These are phyloP conservation scores for Odiellus spinosus DNA, from an alignment of 2,888 invertebrate genomes.

Conservation along the genomic window DNA sequence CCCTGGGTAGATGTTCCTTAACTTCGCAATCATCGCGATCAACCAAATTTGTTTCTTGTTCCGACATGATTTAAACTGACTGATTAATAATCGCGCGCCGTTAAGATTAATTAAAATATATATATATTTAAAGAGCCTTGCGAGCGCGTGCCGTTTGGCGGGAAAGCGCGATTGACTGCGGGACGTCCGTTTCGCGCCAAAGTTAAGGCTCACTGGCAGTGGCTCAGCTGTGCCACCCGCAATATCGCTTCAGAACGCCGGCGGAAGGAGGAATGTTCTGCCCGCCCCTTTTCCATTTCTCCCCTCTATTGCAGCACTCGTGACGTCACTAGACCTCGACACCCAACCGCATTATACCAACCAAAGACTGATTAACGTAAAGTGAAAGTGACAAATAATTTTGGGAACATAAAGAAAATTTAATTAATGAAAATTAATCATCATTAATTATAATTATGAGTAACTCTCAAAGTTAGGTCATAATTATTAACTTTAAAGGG, in stretches of 20 bases:
- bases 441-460: too few relatives aligned
- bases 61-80: constrained; percentile 3
- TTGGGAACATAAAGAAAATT: too few relatives aligned
- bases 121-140: too few relatives aligned
- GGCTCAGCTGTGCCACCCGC: not conserved
- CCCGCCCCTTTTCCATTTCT: not conserved
- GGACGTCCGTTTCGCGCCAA: not conserved
- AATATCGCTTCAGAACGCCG: too few relatives aligned
- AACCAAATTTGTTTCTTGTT: not conserved
- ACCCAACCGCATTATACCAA: not conserved
- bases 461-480: too few relatives aligned
- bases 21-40: constrained; percentile 1
- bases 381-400: too few relatives aligned
- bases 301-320: not conserved
- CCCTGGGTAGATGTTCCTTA: constrained; percentile 53
- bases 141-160: not conserved
- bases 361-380: not conserved
- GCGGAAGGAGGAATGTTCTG: too few relatives aligned
- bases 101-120: too few relatives aligned
- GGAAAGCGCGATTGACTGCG: not conserved
- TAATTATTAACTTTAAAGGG: too few relatives aligned
- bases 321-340: not conserved
- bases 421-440: too few relatives aligned
- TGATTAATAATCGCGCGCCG: too few relatives aligned
- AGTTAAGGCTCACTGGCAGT: not conserved